phyloP scores from a whole-genome alignment of 2,113 vertebrate genomes.

The Callipepla squamata region DNA sequence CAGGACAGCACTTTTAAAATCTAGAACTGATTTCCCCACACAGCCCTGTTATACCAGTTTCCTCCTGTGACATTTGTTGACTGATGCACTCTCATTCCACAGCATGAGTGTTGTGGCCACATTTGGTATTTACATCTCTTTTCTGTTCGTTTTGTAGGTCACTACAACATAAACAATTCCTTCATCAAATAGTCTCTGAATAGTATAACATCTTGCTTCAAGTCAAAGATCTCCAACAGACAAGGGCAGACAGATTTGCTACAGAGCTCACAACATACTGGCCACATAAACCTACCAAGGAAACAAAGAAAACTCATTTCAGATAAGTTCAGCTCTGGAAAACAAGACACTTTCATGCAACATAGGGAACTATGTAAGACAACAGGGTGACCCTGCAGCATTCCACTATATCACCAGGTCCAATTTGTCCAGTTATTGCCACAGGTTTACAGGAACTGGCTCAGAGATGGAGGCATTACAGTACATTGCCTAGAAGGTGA shows the following conservation, averaged over 20 bases:
- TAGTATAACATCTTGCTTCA: constrained; percentile 76
- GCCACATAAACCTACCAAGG: constrained; percentile 47
- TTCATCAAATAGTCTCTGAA: constrained; percentile 66
- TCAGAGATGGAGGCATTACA: neutral
- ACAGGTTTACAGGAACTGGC: neutral
- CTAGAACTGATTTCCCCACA: neutral
- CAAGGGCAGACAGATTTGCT: neutral
- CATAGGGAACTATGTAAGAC: fast-evolving
- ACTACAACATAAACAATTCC: constrained; percentile 74
- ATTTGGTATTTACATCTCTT: constrained; percentile 13
- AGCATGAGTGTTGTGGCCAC: neutral
- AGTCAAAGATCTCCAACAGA: constrained; percentile 67
- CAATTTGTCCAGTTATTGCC: neutral
- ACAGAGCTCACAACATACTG: constrained; percentile 79
- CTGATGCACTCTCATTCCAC: neutral
- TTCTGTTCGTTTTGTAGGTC: constrained; percentile 68
- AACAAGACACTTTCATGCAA: fast-evolving
- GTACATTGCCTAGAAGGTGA: neutral
- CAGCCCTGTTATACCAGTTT: neutral
- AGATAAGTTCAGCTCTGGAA: constrained; percentile 67
- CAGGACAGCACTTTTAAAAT: neutral
- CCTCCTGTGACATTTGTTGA: neutral
- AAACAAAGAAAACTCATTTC: constrained; percentile 48
- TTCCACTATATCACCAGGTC: neutral
- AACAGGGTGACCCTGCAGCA: neutral